phyloP scores from a whole-genome alignment of 1,140 invertebrate genomes.

The Caenorhabditis inopinata region DNA sequence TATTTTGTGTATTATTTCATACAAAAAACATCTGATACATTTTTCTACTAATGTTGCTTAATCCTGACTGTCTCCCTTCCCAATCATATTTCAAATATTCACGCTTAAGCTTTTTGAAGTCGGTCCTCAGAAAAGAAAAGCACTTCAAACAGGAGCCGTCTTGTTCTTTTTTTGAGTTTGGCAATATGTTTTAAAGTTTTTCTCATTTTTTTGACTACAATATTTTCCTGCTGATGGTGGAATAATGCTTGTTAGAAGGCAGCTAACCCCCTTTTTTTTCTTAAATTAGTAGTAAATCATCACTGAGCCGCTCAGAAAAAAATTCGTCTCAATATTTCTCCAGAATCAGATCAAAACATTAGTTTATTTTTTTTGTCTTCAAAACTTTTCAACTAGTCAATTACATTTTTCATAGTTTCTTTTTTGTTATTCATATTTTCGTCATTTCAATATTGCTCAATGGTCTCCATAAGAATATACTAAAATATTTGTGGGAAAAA shows the following conservation, averaged over 20 bases:
- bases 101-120: conserved; percentile 10
- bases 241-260: too few species aligned
- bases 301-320: too few species aligned
- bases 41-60: background rate
- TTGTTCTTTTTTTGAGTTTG: background rate
- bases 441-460: background rate
- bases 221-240: too few species aligned
- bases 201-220: too few species aligned
- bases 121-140: conserved; percentile 8
- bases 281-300: too few species aligned
- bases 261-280: too few species aligned
- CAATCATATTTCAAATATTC: conserved; percentile 33
- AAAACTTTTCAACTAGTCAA: too few species aligned
- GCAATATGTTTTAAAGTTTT: conserved; percentile 3
- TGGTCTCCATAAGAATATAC: conserved; percentile 4
- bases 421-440: too few species aligned
- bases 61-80: conserved; percentile 1
- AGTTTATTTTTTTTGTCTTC: too few species aligned
- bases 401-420: too few species aligned
- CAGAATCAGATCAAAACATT: too few species aligned
- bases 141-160: conserved; percentile 24
- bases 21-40: background rate
- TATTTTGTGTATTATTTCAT: background rate
- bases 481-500: conserved; percentile 26
- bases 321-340: too few species aligned